Conservation (phyloP, 92 coral and sea anemone species). For the Parazoanthus atlanticus region DNA sequence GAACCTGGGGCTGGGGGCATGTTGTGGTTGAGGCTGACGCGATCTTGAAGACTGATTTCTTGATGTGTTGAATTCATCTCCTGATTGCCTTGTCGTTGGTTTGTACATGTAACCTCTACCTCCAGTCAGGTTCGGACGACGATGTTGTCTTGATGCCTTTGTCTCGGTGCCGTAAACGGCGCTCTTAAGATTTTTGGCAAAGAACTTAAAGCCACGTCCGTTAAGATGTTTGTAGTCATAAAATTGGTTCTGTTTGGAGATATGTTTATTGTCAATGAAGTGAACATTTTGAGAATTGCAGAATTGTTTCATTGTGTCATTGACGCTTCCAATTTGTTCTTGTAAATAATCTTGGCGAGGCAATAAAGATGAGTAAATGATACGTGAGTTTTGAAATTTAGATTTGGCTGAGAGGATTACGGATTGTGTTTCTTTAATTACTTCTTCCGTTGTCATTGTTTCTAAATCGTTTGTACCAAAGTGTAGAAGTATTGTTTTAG, state of each 20-base stretch:
- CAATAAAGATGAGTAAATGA: not conserved
- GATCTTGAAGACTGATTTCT: not conserved
- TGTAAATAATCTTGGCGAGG: not conserved
- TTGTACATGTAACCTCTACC: not conserved
- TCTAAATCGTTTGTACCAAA: conserved; percentile 49
- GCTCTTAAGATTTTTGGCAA: not conserved
- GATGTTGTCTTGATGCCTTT: not conserved
- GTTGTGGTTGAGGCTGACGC: not conserved
- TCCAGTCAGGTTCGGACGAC: not conserved
- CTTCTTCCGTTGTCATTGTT: not conserved
- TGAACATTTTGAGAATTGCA: not conserved
- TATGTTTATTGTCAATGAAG: not conserved
- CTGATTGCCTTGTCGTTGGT: not conserved
- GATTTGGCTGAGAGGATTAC: not conserved
- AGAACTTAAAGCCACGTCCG: not conserved
- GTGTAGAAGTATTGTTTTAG: conserved; percentile 40
- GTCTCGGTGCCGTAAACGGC: not conserved
- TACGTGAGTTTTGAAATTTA: not conserved
- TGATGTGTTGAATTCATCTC: not conserved
- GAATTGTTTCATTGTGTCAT: not conserved
- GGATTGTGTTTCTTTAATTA: not conserved
- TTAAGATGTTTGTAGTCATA: not conserved
- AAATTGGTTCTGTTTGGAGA: not conserved
- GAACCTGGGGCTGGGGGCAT: not conserved
- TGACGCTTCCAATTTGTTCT: not conserved